Conservation (phyloP, 35 echinoderm and acorn worm genomes). For the Strongylocentrotus purpuratus region DNA sequence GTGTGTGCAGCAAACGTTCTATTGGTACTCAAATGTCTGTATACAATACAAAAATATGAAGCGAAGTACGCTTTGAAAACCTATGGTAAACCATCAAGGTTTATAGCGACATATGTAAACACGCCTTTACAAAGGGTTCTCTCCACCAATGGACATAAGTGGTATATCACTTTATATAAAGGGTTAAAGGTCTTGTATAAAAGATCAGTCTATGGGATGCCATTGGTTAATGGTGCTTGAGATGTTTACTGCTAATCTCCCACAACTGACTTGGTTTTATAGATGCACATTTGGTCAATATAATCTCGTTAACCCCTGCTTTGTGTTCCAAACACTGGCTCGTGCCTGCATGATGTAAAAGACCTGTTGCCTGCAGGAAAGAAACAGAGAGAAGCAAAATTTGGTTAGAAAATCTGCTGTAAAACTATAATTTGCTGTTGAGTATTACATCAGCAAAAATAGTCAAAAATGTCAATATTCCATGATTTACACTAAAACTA, state of each 20-base stretch:
- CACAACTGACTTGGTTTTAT: constrained; percentile 40
- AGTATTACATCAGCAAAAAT: neutral
- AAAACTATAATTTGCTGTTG: neutral
- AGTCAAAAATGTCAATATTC: neutral
- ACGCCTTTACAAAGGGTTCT: no score
- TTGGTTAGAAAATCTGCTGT: neutral
- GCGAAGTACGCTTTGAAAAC: no score
- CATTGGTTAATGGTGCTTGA: constrained; percentile 57
- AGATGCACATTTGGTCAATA: constrained; percentile 14
- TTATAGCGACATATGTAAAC: no score
- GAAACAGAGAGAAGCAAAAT: constrained; percentile 23
- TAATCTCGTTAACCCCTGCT: constrained; percentile 46
- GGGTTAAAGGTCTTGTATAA: no score
- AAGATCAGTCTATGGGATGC: neutral
- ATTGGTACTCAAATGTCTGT: no score
- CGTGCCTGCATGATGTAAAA: constrained; percentile 27
- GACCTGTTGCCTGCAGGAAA: constrained; percentile 53
- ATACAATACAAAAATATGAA: no score
- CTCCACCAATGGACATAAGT: no score
- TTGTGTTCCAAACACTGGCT: constrained; percentile 57
- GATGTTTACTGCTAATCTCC: constrained; percentile 59
- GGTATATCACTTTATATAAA: no score
- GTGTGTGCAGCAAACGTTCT: no score
- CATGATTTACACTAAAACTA: neutral
- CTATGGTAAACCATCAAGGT: no score